Evolutionary conservation across 2,797 vertebrate species (phyloP).

Genomic region (Sternarchorhynchus goeldii): DNA sequence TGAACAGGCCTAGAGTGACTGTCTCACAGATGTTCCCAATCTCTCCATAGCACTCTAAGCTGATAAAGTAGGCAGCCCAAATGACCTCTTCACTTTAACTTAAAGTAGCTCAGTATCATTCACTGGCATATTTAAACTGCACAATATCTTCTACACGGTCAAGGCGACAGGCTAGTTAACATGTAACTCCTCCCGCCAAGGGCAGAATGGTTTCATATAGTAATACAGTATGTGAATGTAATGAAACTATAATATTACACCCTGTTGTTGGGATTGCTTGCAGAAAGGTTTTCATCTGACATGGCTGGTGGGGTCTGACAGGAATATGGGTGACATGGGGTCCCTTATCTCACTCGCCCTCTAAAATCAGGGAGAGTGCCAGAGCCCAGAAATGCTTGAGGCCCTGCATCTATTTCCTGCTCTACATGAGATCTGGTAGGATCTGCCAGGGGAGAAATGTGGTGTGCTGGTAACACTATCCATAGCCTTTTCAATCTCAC

Average conservation of each 20-base stretch:
- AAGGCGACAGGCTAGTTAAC: background rate
- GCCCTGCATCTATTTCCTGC: constrained; percentile 51
- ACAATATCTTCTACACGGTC: background rate
- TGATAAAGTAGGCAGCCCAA: background rate
- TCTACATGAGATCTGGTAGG: constrained; percentile 42
- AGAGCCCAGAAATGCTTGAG: constrained; percentile 34
- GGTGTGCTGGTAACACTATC: constrained; percentile 52
- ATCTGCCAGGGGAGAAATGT: constrained; percentile 41
- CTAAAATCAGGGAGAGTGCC: background rate
- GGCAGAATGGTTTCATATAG: constrained; percentile 33
- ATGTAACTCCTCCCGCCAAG: background rate
- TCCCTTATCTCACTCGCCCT: constrained; percentile 1
- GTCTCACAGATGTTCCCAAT: constrained; percentile 30
- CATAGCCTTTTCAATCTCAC: constrained; percentile 46
- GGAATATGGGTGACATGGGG: constrained; percentile 39
- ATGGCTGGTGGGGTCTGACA: constrained; percentile 21
- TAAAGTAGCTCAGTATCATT: background rate
- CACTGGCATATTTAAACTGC: background rate
- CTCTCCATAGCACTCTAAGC: background rate
- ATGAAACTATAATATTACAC: background rate
- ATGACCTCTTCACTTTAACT: background rate
- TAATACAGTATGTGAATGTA: background rate
- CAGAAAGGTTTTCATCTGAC: constrained; percentile 25
- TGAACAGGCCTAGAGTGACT: constrained; percentile 21
- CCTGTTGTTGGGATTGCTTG: constrained; percentile 14